Base-by-base conservation (phyloP, 2,888 invertebrate genomes). In the Megamerina dolium region DNA sequence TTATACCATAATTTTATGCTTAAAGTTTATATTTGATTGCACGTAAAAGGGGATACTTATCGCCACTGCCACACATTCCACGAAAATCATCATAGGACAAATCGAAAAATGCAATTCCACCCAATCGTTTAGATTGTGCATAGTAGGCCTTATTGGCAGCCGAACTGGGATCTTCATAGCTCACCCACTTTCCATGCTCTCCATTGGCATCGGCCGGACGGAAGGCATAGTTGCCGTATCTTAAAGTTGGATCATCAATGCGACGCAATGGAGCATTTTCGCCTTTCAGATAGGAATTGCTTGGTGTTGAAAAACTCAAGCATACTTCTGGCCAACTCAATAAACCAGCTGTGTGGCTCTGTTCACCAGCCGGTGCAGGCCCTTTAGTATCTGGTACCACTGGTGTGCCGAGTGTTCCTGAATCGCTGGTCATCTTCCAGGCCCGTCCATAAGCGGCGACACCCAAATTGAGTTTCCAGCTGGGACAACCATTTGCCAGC, bases 281-380 rank as follows among this genome's bases (percentile, higher is more conserved):
- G 42, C 80, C 77, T 64, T 81, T 77, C 59, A 84, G 69, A 68
- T 75, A 75, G 16, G 59, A 48, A 43, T 77, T 77, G 36, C 75
- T 74, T 4, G 82, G 81, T 57, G 81, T 83, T 49, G 79, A 80
- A 31, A 87, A 70, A 58, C 83, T 83, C 4, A 80, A 75, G 63
- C 89, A 89, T 2, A 87, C 78, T 68, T 89, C 89, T 0, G 85
- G 79, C 69, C 85, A 88, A 52, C 87, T 85, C 31, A 87, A 70
- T 1, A 86, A 48, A 19, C 89, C 89, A 2, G 81, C 76, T 9
- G 70, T 77, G 54, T 79, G 77, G 5, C 85, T 85, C 68, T 85
- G 83, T 0, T 81, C 78, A 23, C 88, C 89, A 70, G 61, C 79
- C 46, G 78, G 78, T 0, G 85, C 86, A 6, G 84, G 74, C 0